phyloP scores from a whole-genome alignment of 1,140 invertebrate genomes.

The Zelostemma sp. region DNA sequence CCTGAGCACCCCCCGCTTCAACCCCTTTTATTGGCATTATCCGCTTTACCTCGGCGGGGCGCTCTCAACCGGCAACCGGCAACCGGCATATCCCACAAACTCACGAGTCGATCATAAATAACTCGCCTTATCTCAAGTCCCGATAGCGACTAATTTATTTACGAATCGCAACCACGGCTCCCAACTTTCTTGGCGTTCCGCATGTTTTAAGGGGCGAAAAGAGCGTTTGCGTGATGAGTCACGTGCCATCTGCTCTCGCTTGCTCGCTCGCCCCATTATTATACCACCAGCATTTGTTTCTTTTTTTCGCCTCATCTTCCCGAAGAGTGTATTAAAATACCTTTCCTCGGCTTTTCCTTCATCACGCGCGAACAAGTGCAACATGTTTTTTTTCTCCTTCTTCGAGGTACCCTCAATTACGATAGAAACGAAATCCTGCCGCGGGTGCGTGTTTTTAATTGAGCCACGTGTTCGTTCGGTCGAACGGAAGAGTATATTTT shows the following conservation, averaged over 20 bases:
- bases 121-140: constrained; percentile 58
- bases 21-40: constrained; percentile 53
- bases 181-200: constrained; percentile 3
- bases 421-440: too few relatives aligned
- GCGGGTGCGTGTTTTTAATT: too few relatives aligned
- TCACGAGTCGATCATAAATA: constrained; percentile 63
- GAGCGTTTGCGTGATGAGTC: constrained; percentile 55
- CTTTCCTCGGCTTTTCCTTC: constrained; percentile 26
- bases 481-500: too few relatives aligned
- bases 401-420: too few relatives aligned
- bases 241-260: constrained; percentile 66
- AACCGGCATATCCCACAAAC: constrained; percentile 38
- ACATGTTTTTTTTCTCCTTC: too few relatives aligned
- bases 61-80: constrained; percentile 43
- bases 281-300: constrained; percentile 39
- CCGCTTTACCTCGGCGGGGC: constrained; percentile 32
- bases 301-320: neutral
- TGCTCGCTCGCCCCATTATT: constrained; percentile 57
- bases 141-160: constrained; percentile 68
- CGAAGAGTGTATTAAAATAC: constrained; percentile 17
- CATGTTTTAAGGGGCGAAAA: constrained; percentile 19
- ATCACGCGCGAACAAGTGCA: too few relatives aligned
- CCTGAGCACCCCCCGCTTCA: constrained; percentile 47
- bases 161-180: constrained; percentile 47
- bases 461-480: too few relatives aligned